Conservation (phyloP, 2,113 vertebrate genomes). For the Mus pahari region DNA sequence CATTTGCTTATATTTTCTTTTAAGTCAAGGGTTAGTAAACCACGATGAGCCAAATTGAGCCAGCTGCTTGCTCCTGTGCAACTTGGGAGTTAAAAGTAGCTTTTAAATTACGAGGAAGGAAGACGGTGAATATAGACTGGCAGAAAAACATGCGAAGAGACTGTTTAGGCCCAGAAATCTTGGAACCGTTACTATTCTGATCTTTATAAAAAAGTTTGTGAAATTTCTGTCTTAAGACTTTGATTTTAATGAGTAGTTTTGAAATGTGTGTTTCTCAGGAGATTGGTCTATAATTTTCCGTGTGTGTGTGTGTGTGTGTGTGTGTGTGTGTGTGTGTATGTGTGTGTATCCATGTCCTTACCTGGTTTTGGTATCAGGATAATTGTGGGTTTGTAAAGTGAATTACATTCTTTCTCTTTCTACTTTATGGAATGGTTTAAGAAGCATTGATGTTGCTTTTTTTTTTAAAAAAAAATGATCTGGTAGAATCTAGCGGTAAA, state of each 20-base stretch:
- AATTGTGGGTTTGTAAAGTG: not conserved
- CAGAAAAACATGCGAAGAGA: not conserved
- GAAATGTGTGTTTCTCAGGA: not conserved
- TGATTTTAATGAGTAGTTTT: not conserved
- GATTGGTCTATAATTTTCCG: no score
- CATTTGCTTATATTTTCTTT: not conserved
- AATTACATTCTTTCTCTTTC: not conserved
- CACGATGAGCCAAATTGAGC: not conserved
- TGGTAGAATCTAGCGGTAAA: not conserved
- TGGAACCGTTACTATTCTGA: not conserved
- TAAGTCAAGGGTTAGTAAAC: not conserved
- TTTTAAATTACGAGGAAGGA: not conserved
- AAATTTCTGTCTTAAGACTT: slow-evolving; percentile 6
- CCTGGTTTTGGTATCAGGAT: not conserved
- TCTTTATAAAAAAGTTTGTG: not conserved
- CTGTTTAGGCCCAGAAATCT: not conserved
- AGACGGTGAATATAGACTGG: not conserved
- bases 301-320: not conserved
- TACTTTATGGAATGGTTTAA: not conserved
- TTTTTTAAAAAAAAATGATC: not conserved
- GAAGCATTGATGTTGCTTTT: not conserved
- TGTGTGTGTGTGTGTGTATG: not conserved
- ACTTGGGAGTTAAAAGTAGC: not conserved
- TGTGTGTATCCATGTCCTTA: not conserved
- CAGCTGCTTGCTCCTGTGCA: not conserved